A percentile compares a stretch with the other conserved stretches of the same genome.
Conservation (phyloP, 2,888 invertebrate species). For the Scrobipalpa atriplicella region DNA sequence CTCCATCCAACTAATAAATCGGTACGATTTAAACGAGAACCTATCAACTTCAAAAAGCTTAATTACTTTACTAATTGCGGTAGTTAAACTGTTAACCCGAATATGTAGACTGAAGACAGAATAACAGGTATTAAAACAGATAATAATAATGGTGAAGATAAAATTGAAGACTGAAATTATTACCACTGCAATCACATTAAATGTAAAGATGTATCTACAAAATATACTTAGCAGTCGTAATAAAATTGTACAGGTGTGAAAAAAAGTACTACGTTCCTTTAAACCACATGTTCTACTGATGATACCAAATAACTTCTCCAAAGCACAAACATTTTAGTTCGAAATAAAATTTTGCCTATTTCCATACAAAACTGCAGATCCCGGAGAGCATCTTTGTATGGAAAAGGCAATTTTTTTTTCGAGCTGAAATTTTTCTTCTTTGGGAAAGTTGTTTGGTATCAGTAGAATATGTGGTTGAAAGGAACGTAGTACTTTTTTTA, state of each 20-base stretch:
- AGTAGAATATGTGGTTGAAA: too few species aligned
- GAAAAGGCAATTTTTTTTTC: too few species aligned
- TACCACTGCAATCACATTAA: background rate
- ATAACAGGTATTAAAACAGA: slow-evolving; percentile 4
- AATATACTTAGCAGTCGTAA: background rate
- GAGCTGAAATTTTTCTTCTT: too few species aligned
- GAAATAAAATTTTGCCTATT: too few species aligned
- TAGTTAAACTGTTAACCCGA: slow-evolving; percentile 11
- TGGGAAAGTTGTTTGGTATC: too few species aligned
- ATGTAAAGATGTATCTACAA: background rate
- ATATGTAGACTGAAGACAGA: slow-evolving; percentile 8
- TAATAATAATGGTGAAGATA: slow-evolving; percentile 1
- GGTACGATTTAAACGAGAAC: background rate
- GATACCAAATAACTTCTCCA: too few species aligned
- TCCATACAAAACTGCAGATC: too few species aligned
- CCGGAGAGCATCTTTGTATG: too few species aligned
- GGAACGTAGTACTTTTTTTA: too few species aligned
- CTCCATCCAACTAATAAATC: slow-evolving; percentile 9
- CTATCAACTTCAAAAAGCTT: slow-evolving; percentile 13
- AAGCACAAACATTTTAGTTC: too few species aligned
- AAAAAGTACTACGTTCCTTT: too few species aligned
- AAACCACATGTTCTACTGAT: too few species aligned
- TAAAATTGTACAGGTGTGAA: background rate
- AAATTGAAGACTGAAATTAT: background rate
- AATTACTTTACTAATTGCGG: slow-evolving; percentile 13